Evolutionary conservation across 2,797 vertebrate genomes (phyloP).

Genomic region (Brachyalestes nurse): DNA sequence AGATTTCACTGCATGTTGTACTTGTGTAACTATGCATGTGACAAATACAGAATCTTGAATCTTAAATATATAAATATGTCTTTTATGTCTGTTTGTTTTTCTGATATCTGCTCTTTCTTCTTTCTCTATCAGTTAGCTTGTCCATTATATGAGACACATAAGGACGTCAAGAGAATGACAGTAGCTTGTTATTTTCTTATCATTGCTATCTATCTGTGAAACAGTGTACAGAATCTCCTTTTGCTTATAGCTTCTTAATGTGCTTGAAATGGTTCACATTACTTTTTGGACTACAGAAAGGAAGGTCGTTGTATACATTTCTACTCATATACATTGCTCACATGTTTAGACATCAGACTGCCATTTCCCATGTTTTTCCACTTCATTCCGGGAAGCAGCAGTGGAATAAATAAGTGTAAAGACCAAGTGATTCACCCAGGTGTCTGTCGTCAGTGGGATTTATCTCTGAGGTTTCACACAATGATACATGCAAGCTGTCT

Average conservation of each 20-base stretch:
- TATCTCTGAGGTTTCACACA: conserved; percentile 40
- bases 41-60: no score
- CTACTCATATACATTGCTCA: conserved; percentile 25
- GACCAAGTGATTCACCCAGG: conserved; percentile 22
- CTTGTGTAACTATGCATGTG: no score
- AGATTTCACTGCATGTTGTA: no score
- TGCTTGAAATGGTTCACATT: neutral
- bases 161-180: neutral
- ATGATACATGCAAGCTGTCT: conserved; percentile 45
- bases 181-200: neutral
- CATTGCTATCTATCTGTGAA: conserved; percentile 12
- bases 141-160: neutral
- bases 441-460: conserved; percentile 21
- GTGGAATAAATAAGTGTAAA: conserved; percentile 28
- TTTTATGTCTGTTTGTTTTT: conserved; percentile 6
- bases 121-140: neutral
- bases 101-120: neutral
- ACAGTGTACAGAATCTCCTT: neutral
- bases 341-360: conserved; percentile 48
- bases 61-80: neutral
- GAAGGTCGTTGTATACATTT: conserved; percentile 37
- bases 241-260: conserved; percentile 1
- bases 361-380: conserved; percentile 31
- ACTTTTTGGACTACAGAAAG: conserved; percentile 8
- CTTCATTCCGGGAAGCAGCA: conserved; percentile 29